Evolutionary conservation across 2,888 invertebrate species (phyloP).

Genomic region (Leptopilina drosophilae): DNA sequence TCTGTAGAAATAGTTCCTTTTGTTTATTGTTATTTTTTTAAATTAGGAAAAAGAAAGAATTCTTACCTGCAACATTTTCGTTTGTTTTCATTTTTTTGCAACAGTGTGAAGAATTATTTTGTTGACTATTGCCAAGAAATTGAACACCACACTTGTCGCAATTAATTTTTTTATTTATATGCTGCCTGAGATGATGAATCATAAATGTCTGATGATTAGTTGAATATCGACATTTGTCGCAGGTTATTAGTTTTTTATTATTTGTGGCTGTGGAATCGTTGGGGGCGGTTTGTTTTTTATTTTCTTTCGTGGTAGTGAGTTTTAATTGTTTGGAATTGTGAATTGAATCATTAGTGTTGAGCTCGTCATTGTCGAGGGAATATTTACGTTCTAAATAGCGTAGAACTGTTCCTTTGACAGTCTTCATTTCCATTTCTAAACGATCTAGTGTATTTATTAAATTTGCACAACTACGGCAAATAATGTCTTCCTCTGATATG

Average conservation of each 20-base stretch:
- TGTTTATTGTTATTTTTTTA: no score
- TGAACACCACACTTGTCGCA: constrained; percentile 34
- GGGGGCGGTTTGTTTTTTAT: constrained; percentile 1
- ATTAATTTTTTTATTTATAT: constrained; percentile 58
- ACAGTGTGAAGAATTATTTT: constrained; percentile 12
- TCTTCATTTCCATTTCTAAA: constrained; percentile 71
- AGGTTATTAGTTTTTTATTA: constrained; percentile 66
- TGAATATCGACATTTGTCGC: constrained; percentile 74
- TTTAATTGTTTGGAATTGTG: constrained; percentile 56
- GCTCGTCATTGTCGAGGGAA: constrained; percentile 71
- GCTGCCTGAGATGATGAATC: constrained; percentile 69
- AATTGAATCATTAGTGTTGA: constrained; percentile 60
- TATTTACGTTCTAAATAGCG: constrained; percentile 74
- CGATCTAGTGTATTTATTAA: constrained; percentile 74
- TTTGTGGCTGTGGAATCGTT: constrained; percentile 43
- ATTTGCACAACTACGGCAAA: constrained; percentile 75
- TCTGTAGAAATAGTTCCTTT: no score
- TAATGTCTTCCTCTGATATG: constrained; percentile 74
- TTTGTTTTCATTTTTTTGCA: not conserved
- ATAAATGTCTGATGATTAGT: constrained; percentile 70
- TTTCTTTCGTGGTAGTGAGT: not conserved
- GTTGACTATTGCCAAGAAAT: constrained; percentile 21
- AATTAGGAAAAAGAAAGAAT: not conserved
- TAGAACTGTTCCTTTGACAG: constrained; percentile 67
- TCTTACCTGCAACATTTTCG: not conserved